These are phyloP conservation scores for Chaetorhynchus papuensis DNA, from an alignment of 2,113 vertebrate genomes.

Conservation along the genomic window DNA sequence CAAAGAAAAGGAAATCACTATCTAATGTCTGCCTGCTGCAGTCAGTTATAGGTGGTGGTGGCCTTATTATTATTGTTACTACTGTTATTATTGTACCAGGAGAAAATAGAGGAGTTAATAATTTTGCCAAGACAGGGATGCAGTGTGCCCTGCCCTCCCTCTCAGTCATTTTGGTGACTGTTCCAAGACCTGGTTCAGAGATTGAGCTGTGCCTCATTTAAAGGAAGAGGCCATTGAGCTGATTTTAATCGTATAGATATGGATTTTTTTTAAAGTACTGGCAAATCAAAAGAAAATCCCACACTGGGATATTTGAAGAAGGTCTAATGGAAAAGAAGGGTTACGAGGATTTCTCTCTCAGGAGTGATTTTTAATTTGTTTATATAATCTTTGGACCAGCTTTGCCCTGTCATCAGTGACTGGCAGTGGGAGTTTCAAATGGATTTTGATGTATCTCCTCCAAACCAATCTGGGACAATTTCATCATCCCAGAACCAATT, in stretches of 20 bases:
- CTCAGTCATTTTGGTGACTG: not conserved
- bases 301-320: not conserved
- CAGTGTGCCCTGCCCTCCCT: accelerated
- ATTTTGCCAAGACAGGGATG: not conserved
- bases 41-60: not conserved
- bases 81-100: not conserved
- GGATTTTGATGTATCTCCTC: not conserved
- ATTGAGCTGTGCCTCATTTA: not conserved
- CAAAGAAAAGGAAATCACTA: not conserved
- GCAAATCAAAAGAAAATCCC: not conserved
- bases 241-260: not conserved
- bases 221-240: not conserved
- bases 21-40: not conserved
- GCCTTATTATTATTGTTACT: not conserved
- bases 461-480: not conserved
- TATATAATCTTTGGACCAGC: not conserved
- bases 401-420: not conserved
- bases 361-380: not conserved
- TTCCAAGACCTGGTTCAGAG: not conserved
- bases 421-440: not conserved
- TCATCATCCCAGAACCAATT: not conserved
- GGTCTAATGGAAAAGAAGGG: not conserved
- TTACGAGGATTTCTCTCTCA: not conserved
- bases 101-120: not conserved
- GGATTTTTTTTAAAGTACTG: not conserved